These are phyloP conservation scores for Mactromeris polynyma DNA, from an alignment of 2,888 invertebrate species.

Conservation along the genomic window DNA sequence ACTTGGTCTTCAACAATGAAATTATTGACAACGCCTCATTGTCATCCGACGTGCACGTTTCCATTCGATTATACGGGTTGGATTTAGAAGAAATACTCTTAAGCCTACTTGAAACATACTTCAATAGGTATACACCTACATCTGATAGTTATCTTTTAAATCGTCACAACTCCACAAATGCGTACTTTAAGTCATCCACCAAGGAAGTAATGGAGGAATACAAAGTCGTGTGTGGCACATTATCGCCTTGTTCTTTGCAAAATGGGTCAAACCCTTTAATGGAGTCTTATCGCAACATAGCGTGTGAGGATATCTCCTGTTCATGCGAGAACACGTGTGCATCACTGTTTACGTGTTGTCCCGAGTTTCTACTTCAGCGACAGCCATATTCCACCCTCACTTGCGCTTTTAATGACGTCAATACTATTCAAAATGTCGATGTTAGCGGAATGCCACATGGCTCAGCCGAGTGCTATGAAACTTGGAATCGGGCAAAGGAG, in stretches of 20 bases:
- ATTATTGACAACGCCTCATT: background rate
- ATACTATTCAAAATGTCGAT: background rate
- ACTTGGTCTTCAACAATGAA: background rate
- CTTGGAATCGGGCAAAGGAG: background rate
- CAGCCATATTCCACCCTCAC: background rate
- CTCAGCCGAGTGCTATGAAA: too few species aligned
- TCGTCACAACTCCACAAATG: background rate
- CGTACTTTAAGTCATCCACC: background rate
- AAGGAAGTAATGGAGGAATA: slow-evolving; percentile 8
- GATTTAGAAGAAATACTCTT: background rate
- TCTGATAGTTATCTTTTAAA: background rate
- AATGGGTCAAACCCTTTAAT: too few species aligned
- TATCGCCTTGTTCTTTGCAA: background rate
- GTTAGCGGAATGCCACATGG: background rate
- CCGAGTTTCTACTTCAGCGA: background rate
- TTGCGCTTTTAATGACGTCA: background rate
- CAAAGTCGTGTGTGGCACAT: background rate
- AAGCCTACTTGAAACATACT: background rate
- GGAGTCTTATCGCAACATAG: background rate
- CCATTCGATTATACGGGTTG: background rate
- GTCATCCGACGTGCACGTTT: background rate
- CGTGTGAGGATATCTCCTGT: background rate
- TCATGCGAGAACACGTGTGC: background rate
- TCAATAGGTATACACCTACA: background rate
- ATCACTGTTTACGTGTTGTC: background rate